Conservation (phyloP, 2,888 invertebrate species). For the Brenthis daphne region DNA sequence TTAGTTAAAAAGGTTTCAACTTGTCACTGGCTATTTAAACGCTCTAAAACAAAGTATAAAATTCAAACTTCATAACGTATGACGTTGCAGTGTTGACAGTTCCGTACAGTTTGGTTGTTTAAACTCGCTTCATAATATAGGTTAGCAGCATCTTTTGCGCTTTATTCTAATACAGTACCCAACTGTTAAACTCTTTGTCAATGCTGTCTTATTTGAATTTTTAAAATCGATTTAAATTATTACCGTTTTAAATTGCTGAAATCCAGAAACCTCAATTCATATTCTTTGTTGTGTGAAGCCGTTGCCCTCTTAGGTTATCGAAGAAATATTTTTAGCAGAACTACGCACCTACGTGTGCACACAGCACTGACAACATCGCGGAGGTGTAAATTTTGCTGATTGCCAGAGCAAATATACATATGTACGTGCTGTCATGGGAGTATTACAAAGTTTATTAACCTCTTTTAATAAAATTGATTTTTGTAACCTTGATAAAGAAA, state of each 20-base stretch:
- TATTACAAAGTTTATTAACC: conserved; percentile 64
- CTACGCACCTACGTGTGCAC: conserved; percentile 44
- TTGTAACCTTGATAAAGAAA: conserved; percentile 28
- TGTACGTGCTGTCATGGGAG: conserved; percentile 51
- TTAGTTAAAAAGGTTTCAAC: conserved; percentile 16
- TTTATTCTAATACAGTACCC: conserved; percentile 16
- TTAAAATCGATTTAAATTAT: conserved; percentile 47
- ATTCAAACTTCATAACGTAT: conserved; percentile 1
- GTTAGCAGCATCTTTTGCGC: conserved; percentile 7
- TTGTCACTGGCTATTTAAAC: not conserved
- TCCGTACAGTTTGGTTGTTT: conserved; percentile 2
- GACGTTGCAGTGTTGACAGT: not conserved
- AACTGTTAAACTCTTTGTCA: conserved; percentile 30
- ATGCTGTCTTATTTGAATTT: conserved; percentile 52
- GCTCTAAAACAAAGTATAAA: conserved; percentile 4
- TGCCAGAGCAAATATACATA: conserved; percentile 59
- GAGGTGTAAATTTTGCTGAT: conserved; percentile 72
- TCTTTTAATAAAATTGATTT: conserved; percentile 44
- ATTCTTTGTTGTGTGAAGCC: conserved; percentile 60
- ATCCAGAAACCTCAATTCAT: conserved; percentile 61
- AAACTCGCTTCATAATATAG: conserved; percentile 3
- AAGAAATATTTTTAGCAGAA: conserved; percentile 64
- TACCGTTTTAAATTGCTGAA: conserved; percentile 55
- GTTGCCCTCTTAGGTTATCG: conserved; percentile 63
- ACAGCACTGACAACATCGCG: conserved; percentile 54